Evolutionary conservation across 37 sponge, comb jelly and placozoan species (phyloP).

Genomic region (Hormiphora californensis): DNA sequence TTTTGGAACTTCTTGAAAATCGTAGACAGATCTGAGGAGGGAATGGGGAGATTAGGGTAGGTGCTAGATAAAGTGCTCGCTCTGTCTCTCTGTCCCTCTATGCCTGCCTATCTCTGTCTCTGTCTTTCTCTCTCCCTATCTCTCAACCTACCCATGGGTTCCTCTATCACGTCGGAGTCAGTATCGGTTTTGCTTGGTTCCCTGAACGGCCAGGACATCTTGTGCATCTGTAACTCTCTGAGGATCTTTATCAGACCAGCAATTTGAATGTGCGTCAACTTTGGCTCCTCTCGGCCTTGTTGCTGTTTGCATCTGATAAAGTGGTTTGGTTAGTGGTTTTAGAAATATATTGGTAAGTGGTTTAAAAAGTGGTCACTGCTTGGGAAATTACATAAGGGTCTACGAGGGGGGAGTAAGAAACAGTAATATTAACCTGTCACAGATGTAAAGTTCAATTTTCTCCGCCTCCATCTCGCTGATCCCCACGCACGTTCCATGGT

Average conservation of each 20-base stretch:
- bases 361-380: too few relatives aligned
- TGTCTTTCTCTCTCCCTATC: neutral
- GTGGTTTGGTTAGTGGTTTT: neutral
- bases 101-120: neutral
- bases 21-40: slow-evolving; percentile 32
- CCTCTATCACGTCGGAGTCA: slow-evolving; percentile 19
- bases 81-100: too few relatives aligned
- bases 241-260: slow-evolving; percentile 51
- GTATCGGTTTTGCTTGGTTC: slow-evolving; percentile 35
- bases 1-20: slow-evolving; percentile 52
- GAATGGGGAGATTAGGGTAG: neutral
- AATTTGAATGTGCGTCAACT: slow-evolving; percentile 50
- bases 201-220: slow-evolving; percentile 52
- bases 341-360: neutral
- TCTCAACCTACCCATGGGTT: slow-evolving; percentile 34
- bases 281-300: slow-evolving; percentile 49
- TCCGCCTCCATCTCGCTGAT: slow-evolving; percentile 55
- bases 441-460: slow-evolving; percentile 48
- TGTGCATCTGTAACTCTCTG: slow-evolving; percentile 45
- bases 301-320: slow-evolving; percentile 52
- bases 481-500: slow-evolving; percentile 53
- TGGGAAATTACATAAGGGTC: too few relatives aligned
- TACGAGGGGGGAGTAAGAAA: too few relatives aligned
- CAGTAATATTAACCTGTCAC: slow-evolving; percentile 54
- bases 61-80: too few relatives aligned